A percentile compares a stretch with the other conserved stretches of the same genome.
phyloP scores from a whole-genome alignment of 1,140 invertebrate genomes.

The Dendroctonus ponderosae region DNA sequence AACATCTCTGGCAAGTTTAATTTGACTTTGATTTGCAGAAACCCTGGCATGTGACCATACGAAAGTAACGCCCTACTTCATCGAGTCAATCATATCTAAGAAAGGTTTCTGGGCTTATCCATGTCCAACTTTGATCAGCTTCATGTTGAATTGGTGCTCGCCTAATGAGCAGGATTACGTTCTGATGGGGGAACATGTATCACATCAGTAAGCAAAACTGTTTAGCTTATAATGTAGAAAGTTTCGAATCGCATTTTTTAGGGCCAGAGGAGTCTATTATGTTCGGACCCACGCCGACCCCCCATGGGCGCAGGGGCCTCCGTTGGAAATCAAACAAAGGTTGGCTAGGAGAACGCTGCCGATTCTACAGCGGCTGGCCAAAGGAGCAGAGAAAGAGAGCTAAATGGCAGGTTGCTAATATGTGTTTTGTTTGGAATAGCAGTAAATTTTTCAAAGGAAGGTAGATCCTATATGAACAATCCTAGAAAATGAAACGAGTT shows the following conservation, averaged over 20 bases:
- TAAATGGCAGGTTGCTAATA: not conserved
- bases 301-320: slow-evolving; percentile 80
- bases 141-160: slow-evolving; percentile 77
- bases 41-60: slow-evolving; percentile 84
- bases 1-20: not conserved
- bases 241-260: slow-evolving; percentile 48
- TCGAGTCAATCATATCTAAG: slow-evolving; percentile 77
- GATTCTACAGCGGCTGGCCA: slow-evolving; percentile 11
- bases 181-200: slow-evolving; percentile 77
- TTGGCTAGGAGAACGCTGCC: slow-evolving; percentile 20
- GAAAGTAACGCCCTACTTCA: slow-evolving; percentile 84
- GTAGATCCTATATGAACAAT: not conserved
- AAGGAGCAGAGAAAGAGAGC: not conserved
- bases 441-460: not conserved
- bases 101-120: slow-evolving; percentile 79
- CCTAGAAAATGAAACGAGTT: no score
- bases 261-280: slow-evolving; percentile 78
- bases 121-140: slow-evolving; percentile 75
- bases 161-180: slow-evolving; percentile 74
- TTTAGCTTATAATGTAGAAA: not conserved
- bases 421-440: no score
- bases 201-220: slow-evolving; percentile 28
- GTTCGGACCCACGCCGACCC: slow-evolving; percentile 81
- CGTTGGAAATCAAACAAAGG: slow-evolving; percentile 43
- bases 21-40: slow-evolving; percentile 57